Conservation (phyloP, 2,888 invertebrate genomes). For the Patella pellucida region DNA sequence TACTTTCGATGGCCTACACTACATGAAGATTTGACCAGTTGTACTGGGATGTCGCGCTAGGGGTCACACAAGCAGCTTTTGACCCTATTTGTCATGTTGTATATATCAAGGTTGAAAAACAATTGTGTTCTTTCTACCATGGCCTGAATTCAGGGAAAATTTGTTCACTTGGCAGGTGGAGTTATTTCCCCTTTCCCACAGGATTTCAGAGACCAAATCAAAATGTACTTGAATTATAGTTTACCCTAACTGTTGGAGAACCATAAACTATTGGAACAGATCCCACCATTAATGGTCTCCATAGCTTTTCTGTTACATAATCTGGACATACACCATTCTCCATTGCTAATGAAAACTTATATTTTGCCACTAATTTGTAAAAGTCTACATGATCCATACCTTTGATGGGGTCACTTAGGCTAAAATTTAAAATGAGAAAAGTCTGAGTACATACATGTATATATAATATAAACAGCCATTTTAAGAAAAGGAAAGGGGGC, state of each 20-base stretch:
- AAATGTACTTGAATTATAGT: too few relatives aligned
- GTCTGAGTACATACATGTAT: neutral
- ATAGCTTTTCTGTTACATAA: slow-evolving; percentile 89
- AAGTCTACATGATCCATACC: slow-evolving; percentile 60
- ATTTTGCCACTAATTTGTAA: slow-evolving; percentile 71
- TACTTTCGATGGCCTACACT: too few relatives aligned
- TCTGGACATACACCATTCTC: slow-evolving; percentile 88
- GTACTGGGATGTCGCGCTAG: too few relatives aligned
- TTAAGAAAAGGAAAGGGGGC: neutral
- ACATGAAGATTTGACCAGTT: too few relatives aligned
- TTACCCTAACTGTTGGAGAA: slow-evolving; percentile 78
- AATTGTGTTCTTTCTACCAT: too few relatives aligned
- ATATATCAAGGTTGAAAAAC: too few relatives aligned
- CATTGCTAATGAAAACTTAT: slow-evolving; percentile 86
- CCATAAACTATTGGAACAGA: slow-evolving; percentile 87
- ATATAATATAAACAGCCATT: neutral
- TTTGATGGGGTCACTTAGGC: slow-evolving; percentile 42
- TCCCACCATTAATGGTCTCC: slow-evolving; percentile 85
- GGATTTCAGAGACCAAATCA: too few relatives aligned
- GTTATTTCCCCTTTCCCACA: too few relatives aligned
- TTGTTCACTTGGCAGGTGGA: too few relatives aligned
- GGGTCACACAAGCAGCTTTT: too few relatives aligned
- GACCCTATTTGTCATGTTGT: too few relatives aligned
- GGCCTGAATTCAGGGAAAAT: too few relatives aligned
- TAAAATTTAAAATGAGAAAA: slow-evolving; percentile 25